Evolutionary conservation across 2,113 vertebrate genomes (phyloP).

Genomic region (Ranitomeya variabilis): DNA sequence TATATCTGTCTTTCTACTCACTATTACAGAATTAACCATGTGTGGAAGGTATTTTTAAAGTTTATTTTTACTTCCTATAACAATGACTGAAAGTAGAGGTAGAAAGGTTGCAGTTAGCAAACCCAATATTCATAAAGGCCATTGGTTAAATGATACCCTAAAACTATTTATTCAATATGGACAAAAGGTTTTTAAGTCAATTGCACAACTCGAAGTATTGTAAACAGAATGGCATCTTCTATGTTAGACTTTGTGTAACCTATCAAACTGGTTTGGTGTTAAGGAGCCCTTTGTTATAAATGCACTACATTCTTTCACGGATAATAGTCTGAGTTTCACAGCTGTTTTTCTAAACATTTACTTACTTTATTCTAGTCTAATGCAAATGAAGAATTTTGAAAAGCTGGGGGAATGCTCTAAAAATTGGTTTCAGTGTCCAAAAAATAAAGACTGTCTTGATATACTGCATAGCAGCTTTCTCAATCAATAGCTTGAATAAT

Average conservation of each 20-base stretch:
- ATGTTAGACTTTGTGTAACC: neutral
- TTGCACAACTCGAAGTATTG: constrained; percentile 10
- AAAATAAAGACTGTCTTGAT: neutral
- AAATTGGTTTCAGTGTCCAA: neutral
- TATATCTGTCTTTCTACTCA: neutral
- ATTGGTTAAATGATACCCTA: neutral
- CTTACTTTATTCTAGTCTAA: neutral
- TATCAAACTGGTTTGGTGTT: constrained; percentile 10
- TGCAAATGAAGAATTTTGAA: neutral
- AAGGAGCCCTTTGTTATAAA: neutral
- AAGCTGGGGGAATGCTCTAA: neutral
- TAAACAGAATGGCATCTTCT: neutral
- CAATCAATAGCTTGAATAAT: neutral
- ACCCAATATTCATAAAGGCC: neutral
- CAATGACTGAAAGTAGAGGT: neutral
- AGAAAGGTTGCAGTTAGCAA: neutral
- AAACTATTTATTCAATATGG: neutral
- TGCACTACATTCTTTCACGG: neutral
- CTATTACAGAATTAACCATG: neutral
- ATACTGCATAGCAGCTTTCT: neutral
- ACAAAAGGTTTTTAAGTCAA: neutral
- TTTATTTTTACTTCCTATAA: neutral
- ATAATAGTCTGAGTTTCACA: neutral
- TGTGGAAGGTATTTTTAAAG: neutral
- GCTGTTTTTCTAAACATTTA: neutral